These are phyloP conservation scores for Brachynemurus nebulosus DNA, from an alignment of 2,888 invertebrate species.

Conservation along the genomic window DNA sequence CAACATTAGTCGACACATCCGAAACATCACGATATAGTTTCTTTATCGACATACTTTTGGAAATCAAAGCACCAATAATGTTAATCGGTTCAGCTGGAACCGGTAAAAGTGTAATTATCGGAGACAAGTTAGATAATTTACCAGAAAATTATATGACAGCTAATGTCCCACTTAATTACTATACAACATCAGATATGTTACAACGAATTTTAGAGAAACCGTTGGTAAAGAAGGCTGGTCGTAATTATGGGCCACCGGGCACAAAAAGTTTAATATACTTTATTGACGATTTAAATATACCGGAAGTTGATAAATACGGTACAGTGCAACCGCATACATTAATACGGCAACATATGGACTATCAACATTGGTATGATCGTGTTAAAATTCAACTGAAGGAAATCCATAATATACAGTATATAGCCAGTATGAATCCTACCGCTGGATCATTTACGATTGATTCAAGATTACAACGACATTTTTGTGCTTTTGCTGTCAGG, in stretches of 20 bases:
- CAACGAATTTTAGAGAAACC: conserved; percentile 81
- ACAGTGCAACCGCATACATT: conserved; percentile 93
- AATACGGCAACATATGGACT: conserved; percentile 85
- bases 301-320: conserved; percentile 86
- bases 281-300: conserved; percentile 95
- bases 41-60: conserved; percentile 74
- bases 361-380: conserved; percentile 91
- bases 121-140: conserved; percentile 62
- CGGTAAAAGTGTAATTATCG: conserved; percentile 85
- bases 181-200: conserved; percentile 86
- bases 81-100: conserved; percentile 79
- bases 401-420: conserved; percentile 85
- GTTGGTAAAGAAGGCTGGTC: conserved; percentile 87
- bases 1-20: conserved; percentile 64
- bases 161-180: conserved; percentile 90
- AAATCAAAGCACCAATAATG: conserved; percentile 73
- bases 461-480: conserved; percentile 76
- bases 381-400: conserved; percentile 75
- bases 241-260: conserved; percentile 89
- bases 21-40: conserved; percentile 80
- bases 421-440: conserved; percentile 93
- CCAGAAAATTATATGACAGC: conserved; percentile 67
- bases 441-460: conserved; percentile 92
- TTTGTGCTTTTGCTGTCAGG: conserved; percentile 75
- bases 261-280: conserved; percentile 86